phyloP scores from a whole-genome alignment of 2,797 vertebrate genomes.

The Fistularia commersonii region DNA sequence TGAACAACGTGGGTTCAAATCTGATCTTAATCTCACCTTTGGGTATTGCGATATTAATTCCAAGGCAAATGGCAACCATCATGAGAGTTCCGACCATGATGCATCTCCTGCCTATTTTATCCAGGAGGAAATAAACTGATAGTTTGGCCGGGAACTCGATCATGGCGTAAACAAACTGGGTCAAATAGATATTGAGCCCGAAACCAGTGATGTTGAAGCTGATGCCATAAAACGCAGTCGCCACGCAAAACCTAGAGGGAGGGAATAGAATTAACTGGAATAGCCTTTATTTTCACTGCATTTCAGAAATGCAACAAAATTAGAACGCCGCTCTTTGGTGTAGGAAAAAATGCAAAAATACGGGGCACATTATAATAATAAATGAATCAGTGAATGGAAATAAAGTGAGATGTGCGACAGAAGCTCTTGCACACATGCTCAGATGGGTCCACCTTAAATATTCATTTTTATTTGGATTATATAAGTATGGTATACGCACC shows the following conservation, averaged over 20 bases:
- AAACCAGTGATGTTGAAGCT: slow-evolving; percentile 84
- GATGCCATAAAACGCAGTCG: slow-evolving; percentile 83
- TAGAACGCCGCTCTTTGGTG: no score
- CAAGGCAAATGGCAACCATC: slow-evolving; percentile 60
- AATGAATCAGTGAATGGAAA: not conserved
- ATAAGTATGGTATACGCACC: slow-evolving; percentile 68
- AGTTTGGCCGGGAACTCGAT: slow-evolving; percentile 87
- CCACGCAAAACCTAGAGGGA: slow-evolving; percentile 80
- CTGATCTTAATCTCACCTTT: slow-evolving; percentile 50
- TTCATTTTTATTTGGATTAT: not conserved
- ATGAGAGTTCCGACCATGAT: slow-evolving; percentile 69
- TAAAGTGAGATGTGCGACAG: no score
- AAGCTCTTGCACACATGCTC: no score
- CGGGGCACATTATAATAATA: not conserved
- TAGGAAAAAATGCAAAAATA: no score
- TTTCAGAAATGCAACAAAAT: no score
- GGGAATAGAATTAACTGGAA: not conserved
- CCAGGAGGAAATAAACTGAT: slow-evolving; percentile 72
- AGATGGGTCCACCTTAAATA: not conserved
- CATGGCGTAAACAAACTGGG: slow-evolving; percentile 80
- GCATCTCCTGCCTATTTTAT: slow-evolving; percentile 73
- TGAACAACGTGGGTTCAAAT: not conserved
- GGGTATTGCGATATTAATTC: slow-evolving; percentile 68
- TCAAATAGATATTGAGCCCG: slow-evolving; percentile 81
- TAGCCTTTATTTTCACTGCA: no score